phyloP scores from a whole-genome alignment of 2,113 vertebrate species.

The Gallinago media region DNA sequence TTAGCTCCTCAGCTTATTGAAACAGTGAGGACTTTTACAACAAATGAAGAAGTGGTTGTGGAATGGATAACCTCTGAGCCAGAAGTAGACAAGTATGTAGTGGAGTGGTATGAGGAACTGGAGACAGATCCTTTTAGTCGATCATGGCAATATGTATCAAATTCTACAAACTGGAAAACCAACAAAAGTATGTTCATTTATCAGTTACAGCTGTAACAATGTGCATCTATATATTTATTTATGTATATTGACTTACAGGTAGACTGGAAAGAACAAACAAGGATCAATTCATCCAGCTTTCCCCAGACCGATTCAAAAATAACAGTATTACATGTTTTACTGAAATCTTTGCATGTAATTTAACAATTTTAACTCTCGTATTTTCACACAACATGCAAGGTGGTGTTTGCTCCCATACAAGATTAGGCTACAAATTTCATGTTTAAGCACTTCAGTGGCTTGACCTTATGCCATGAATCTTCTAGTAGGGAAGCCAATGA shows the following conservation, averaged over 20 bases:
- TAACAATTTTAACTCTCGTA: background rate
- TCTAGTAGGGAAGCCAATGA: background rate
- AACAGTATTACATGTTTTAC: background rate
- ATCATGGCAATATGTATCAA: slow-evolving; percentile 72
- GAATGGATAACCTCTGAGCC: slow-evolving; percentile 53
- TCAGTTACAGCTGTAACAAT: background rate
- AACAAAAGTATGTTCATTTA: slow-evolving; percentile 65
- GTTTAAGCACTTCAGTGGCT: background rate
- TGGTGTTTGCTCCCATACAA: background rate
- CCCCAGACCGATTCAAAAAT: background rate
- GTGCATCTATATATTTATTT: background rate
- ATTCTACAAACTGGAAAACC: slow-evolving; percentile 63
- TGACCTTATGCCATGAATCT: background rate
- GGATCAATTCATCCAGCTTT: background rate
- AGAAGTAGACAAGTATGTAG: slow-evolving; percentile 44
- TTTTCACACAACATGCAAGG: background rate
- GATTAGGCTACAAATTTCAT: background rate
- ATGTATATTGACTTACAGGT: background rate
- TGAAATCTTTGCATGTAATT: background rate
- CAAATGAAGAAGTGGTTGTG: slow-evolving; percentile 58
- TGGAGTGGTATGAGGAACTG: slow-evolving; percentile 76
- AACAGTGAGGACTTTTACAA: background rate
- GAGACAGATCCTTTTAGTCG: background rate
- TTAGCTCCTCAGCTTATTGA: slow-evolving; percentile 54
- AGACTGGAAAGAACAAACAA: background rate